Evolutionary conservation across 1,140 invertebrate species (phyloP).

Genomic region (Sinella curviseta): DNA sequence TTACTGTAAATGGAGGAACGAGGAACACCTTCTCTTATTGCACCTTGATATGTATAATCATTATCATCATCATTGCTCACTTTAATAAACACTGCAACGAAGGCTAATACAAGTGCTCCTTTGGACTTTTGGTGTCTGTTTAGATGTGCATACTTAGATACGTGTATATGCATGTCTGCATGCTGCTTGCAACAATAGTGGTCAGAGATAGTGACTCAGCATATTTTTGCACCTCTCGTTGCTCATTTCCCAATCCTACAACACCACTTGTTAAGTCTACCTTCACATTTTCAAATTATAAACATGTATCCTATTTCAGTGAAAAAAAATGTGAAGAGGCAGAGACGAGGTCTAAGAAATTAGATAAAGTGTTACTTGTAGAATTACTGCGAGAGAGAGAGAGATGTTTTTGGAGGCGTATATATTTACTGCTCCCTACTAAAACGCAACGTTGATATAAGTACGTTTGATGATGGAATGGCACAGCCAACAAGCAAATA

Average conservation of each 20-base stretch:
- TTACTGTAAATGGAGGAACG: not conserved
- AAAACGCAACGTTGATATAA: not conserved
- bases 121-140: too few species aligned
- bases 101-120: not conserved
- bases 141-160: not conserved
- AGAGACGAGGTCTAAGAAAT: not conserved
- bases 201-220: conserved; percentile 4
- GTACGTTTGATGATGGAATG: conserved; percentile 4
- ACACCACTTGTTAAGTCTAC: conserved; percentile 11
- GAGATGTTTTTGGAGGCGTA: conserved; percentile 23
- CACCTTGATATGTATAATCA: not conserved
- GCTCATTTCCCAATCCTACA: conserved; percentile 16
- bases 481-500: not conserved
- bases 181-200: not conserved
- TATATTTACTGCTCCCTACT: not conserved
- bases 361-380: not conserved
- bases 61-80: not conserved
- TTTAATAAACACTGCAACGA: not conserved
- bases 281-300: conserved; percentile 18
- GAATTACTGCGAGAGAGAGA: not conserved
- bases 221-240: not conserved
- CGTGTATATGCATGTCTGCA: not conserved
- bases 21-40: conserved; percentile 1
- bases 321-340: not conserved
- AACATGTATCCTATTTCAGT: conserved; percentile 18